These are phyloP conservation scores for Adoxophyes honmai DNA, from an alignment of 1,140 invertebrate species.

Conservation along the genomic window DNA sequence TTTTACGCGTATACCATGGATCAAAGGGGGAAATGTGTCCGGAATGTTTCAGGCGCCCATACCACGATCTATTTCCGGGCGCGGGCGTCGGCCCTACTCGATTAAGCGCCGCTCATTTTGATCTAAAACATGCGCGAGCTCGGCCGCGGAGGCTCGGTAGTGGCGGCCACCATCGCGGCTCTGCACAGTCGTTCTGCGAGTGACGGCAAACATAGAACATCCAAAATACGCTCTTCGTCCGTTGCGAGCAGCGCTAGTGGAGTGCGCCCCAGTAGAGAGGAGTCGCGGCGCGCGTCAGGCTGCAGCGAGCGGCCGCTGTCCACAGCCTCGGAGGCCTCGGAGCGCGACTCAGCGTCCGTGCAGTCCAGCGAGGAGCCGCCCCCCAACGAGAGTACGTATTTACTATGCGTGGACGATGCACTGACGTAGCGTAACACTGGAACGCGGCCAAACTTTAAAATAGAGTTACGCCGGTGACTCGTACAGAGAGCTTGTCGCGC, in stretches of 20 bases:
- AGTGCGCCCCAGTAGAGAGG: conserved; percentile 35
- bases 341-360: conserved; percentile 67
- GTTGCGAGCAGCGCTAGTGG: conserved; percentile 37
- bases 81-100: conserved; percentile 58
- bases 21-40: conserved; percentile 54
- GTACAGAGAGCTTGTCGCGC: conserved; percentile 60
- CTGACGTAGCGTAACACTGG: conserved; percentile 67
- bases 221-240: conserved; percentile 43
- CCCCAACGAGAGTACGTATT: conserved; percentile 70
- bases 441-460: conserved; percentile 69
- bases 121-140: conserved; percentile 69
- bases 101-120: conserved; percentile 64
- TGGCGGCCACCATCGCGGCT: conserved; percentile 71
- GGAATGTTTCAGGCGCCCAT: conserved; percentile 57
- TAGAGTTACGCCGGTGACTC: conserved; percentile 63
- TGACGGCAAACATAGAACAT: conserved; percentile 44
- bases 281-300: conserved; percentile 43
- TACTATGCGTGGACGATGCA: conserved; percentile 54
- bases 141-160: conserved; percentile 72
- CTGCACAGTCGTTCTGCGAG: conserved; percentile 58
- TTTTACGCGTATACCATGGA: conserved; percentile 40
- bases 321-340: conserved; percentile 65
- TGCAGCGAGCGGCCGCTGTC: conserved; percentile 63
- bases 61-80: conserved; percentile 68
- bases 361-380: conserved; percentile 72